Base-by-base conservation (phyloP, 23 tunicate species). In the Trididemnum nubilum region DNA sequence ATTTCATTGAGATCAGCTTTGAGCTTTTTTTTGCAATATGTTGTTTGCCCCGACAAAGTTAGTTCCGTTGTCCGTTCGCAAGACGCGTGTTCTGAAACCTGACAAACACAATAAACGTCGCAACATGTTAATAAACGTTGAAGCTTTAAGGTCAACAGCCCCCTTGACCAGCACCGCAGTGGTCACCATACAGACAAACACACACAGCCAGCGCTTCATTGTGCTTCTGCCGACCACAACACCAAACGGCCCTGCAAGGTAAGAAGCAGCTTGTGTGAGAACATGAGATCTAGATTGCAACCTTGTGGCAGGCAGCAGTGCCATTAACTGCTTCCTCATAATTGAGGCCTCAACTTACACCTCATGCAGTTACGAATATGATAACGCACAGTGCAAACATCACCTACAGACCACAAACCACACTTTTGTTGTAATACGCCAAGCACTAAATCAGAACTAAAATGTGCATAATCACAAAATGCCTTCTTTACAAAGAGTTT, bases 21-120 rank as follows among this genome's bases (percentile, higher is more conserved):
- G 27, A 23, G n/a, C 28, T 63, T 63, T 25, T 25, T 23, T 63
- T 24, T 63, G 18, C 26, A 63, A 19, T 23, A 63, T 5, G 26
- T 22, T 63, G 28, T 63, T 63, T 22, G 70, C 70, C 5, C 70
- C 70, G 7, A 63, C 70, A 24, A 15, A 63, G n/a, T 63, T 63
- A 15, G 70, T 63, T 24, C 70, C 70, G 70, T 63, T 63, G 70
- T 63, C 70, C 24, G 70, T 63, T 63, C 70, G n/a, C 70, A 63
- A 15, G 70, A 63, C 18, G 5, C n/a, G 18, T 22, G 70, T 63
- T 24, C 70, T 19, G 70, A 19, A 63, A 7, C 70, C 70, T 63
- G 70, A 15, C 25, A 25, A 63, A 25, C 70, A 63, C 24, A 63
- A 24, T 15, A 63, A 63, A 22, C 70, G 18, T 22, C 70, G 70